Conservation (phyloP, 2,113 vertebrate species). For the Eudorcas thomsonii region DNA sequence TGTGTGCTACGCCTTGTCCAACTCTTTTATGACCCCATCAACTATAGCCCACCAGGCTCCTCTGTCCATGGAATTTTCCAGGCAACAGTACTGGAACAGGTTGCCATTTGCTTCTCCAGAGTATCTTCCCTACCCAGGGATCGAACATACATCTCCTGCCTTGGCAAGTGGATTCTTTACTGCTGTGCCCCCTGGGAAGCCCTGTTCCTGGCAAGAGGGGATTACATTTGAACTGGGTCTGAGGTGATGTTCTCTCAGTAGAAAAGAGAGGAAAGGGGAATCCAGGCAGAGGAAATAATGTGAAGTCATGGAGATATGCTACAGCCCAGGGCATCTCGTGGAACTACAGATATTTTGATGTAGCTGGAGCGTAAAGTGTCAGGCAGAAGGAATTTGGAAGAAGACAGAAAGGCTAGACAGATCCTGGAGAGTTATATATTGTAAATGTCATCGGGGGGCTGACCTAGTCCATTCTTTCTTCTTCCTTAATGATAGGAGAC, state of each 20-base stretch:
- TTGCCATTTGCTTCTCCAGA: neutral
- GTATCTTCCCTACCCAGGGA: neutral
- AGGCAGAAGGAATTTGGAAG: neutral
- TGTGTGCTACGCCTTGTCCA: neutral
- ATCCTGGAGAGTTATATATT: neutral
- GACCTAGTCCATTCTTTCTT: neutral
- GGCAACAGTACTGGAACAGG: neutral
- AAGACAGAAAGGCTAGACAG: neutral
- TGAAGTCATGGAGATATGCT: neutral
- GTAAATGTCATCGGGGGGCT: neutral
- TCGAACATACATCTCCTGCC: neutral
- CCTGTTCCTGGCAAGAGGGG: neutral
- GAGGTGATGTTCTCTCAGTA: neutral
- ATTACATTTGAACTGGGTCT: neutral
- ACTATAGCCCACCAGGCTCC: neutral
- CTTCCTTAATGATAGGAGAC: neutral
- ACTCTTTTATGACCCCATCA: neutral
- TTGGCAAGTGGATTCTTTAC: neutral
- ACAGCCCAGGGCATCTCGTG: neutral
- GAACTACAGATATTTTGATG: neutral
- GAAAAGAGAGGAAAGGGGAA: neutral
- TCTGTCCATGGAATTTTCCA: neutral
- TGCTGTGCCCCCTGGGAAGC: neutral
- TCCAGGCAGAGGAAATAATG: neutral
- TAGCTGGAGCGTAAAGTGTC: neutral